Evolutionary conservation across 2,113 vertebrate species (phyloP), one percentile per base, ranked within the genome.

Genomic region (Oryzias woworae): DNA sequence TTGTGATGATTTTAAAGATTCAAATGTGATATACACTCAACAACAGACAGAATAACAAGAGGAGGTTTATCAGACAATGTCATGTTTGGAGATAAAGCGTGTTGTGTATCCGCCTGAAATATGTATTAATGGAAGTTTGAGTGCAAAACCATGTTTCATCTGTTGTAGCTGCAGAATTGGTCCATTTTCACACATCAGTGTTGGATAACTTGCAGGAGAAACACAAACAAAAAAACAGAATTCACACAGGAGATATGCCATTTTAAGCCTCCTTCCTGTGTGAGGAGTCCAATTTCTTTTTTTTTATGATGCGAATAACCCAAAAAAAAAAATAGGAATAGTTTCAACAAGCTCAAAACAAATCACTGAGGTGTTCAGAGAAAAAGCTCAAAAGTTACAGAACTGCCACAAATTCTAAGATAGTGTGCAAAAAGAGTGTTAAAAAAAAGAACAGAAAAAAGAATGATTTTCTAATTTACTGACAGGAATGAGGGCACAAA

Each of bases 131-230:
- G 13, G 18, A 24, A n/a, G 47, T 56, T 73, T 61, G 58, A 69
- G 70, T 67, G 56, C 62, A 76, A 53, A 50, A 7, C 7, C 50
- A 51, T 57, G 49, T 77, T 66, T 71, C 22, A 43, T 47, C 52
- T 28, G 50, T 23, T 24, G n/a, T 42, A 71, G 16, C 28, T 62
- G n/a, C 55, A 63, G 44, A 48, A 61, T 41, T 31, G 36, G 56
- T 48, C 45, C 45, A 60, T 73, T 68, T 69, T 57, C 16, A 53
- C 24, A 42, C 61, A 48, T 65, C 42, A 20, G 58, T 18, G 6
- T n/a, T 58, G 36, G 3, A 62, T 0, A 14, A n/a, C 17, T 45
- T 15, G 58, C n/a, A 17, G 20, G 26, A 60, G 15, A 41, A 13
- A 18, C 28, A 61, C 18, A 51, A 14, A 67, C 43, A 52, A 6